These are phyloP conservation scores for Carabus problematicus DNA, from an alignment of 2,888 invertebrate genomes.

Conservation along the genomic window DNA sequence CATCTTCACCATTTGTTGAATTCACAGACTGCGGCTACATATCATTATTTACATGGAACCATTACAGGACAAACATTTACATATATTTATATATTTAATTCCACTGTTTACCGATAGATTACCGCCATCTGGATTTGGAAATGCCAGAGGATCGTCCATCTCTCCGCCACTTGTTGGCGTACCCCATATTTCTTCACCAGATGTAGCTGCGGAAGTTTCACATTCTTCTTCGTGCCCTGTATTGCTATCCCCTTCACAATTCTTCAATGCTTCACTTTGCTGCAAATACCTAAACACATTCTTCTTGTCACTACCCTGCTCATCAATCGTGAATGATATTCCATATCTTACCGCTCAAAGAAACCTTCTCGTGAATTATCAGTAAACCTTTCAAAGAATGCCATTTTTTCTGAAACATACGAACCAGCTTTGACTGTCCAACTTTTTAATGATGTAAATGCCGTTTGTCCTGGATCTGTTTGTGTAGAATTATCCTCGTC, in stretches of 20 bases:
- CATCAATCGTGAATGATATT: background rate
- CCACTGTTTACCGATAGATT: slow-evolving; percentile 66
- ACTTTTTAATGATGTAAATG: slow-evolving; percentile 60
- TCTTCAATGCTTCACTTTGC: slow-evolving; percentile 54
- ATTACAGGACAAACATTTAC: background rate
- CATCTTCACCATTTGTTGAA: slow-evolving; percentile 77
- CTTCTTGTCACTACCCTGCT: background rate
- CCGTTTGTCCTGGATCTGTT: slow-evolving; percentile 48
- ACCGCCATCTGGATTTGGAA: slow-evolving; percentile 72
- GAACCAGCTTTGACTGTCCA: slow-evolving; percentile 84
- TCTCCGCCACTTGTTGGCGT: slow-evolving; percentile 87
- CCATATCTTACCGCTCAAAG: slow-evolving; percentile 57
- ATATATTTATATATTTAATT: background rate
- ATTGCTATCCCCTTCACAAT: slow-evolving; percentile 57
- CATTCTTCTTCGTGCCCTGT: slow-evolving; percentile 70
- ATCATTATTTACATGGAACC: background rate
- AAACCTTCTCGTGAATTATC: slow-evolving; percentile 60
- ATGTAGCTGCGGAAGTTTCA: slow-evolving; percentile 80
- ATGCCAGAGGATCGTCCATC: slow-evolving; percentile 70
- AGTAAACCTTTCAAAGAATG: slow-evolving; percentile 70
- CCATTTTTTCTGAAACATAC: slow-evolving; percentile 83
- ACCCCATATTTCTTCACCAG: slow-evolving; percentile 89
- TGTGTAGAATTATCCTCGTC: slow-evolving; percentile 48
- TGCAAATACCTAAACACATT: slow-evolving; percentile 65
- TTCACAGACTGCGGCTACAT: slow-evolving; percentile 55